Conservation (phyloP, 2,797 vertebrate species). For the Brachymystax lenok region DNA sequence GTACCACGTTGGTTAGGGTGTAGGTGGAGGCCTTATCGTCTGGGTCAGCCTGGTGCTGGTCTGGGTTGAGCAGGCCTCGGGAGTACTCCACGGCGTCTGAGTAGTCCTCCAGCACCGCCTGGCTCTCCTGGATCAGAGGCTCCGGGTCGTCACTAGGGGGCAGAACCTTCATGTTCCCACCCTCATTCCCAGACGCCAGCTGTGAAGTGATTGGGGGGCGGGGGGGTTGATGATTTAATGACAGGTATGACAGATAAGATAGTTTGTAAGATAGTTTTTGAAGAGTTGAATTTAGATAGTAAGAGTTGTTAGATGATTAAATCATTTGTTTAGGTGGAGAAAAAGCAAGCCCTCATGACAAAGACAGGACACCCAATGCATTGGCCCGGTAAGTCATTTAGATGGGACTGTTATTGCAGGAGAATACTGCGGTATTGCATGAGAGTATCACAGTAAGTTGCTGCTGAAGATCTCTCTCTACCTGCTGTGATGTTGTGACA, state of each 20-base stretch:
- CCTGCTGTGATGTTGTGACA: neutral
- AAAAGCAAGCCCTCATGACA: neutral
- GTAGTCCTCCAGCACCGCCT: slow-evolving; percentile 71
- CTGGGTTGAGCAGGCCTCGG: slow-evolving; percentile 67
- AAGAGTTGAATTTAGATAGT: too few relatives aligned
- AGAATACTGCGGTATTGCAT: neutral
- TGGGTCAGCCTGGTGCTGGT: slow-evolving; percentile 63
- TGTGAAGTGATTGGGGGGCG: slow-evolving; percentile 23
- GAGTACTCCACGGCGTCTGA: slow-evolving; percentile 64
- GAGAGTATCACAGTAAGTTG: neutral
- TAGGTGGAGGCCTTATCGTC: slow-evolving; percentile 75
- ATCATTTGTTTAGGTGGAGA: neutral
- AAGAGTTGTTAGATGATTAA: neutral
- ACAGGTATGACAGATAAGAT: neutral
- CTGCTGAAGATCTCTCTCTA: neutral
- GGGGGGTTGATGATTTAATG: neutral
- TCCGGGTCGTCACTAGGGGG: slow-evolving; percentile 54
- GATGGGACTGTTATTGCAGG: neutral
- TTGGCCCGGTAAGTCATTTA: neutral
- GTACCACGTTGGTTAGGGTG: slow-evolving; percentile 76
- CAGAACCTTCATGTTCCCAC: slow-evolving; percentile 65
- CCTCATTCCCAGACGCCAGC: slow-evolving; percentile 64
- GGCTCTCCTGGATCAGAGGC: slow-evolving; percentile 66
- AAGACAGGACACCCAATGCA: neutral
- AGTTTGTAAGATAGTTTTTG: neutral